Evolutionary conservation across 2,797 vertebrate species (phyloP).

Genomic region (Cygnus olor): DNA sequence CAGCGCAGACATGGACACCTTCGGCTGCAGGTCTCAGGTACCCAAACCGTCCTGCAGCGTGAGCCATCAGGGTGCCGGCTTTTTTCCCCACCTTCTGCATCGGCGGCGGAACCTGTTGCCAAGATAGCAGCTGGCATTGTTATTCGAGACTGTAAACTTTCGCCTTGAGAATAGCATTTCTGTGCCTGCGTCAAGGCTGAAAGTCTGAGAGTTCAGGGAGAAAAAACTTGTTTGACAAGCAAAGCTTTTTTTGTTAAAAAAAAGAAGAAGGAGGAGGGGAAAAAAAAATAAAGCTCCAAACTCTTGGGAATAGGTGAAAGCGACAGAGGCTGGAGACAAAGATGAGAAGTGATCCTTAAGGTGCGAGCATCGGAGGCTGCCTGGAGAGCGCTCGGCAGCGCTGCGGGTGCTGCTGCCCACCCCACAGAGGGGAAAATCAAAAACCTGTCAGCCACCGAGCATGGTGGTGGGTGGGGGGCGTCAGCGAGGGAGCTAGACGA

Average conservation of each 20-base stretch:
- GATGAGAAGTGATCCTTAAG: not conserved
- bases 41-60: not conserved
- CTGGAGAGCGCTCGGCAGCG: not conserved
- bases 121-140: not conserved
- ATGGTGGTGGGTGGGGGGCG: not conserved
- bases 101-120: not conserved
- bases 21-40: rapidly evolving
- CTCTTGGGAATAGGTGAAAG: not conserved
- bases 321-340: not conserved
- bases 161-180: constrained; percentile 12
- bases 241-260: not conserved
- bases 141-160: constrained; percentile 15
- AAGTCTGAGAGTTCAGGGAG: constrained; percentile 6
- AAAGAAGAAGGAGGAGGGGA: not conserved
- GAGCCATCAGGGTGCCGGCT: not conserved
- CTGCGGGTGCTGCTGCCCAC: not conserved
- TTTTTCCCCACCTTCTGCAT: not conserved
- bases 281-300: not conserved
- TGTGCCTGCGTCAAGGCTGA: not conserved
- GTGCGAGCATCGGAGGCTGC: not conserved
- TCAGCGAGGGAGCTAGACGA: not conserved
- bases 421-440: not conserved
- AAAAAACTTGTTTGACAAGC: not conserved
- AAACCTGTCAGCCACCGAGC: not conserved
- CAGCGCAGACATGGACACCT: not conserved